phyloP scores from a whole-genome alignment of 2,888 invertebrate genomes.

The Magallana nippona region DNA sequence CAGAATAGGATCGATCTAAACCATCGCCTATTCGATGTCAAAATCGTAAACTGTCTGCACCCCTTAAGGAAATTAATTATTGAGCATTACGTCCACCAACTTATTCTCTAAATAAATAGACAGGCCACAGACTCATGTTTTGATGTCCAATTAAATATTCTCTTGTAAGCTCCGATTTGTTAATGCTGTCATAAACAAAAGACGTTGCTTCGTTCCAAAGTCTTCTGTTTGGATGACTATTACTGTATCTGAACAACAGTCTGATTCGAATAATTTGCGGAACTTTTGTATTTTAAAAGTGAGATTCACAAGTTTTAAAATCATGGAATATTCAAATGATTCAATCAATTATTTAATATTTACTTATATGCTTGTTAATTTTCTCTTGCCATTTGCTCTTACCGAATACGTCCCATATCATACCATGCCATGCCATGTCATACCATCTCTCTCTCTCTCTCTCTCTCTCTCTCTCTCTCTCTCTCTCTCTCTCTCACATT shows the following conservation, averaged over 20 bases:
- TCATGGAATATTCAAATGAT: too few species aligned
- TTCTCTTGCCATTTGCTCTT: too few species aligned
- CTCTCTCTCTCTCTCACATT: slow-evolving; percentile 32
- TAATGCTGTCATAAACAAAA: not conserved
- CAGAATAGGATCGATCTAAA: not conserved
- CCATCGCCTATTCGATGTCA: not conserved
- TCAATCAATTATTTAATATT: too few species aligned
- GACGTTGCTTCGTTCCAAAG: not conserved
- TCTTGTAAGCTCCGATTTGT: not conserved
- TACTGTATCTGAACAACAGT: too few species aligned
- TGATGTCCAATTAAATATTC: slow-evolving; percentile 23
- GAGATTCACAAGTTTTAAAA: too few species aligned
- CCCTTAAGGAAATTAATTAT: slow-evolving; percentile 13
- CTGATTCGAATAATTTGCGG: too few species aligned
- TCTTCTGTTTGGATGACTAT: not conserved
- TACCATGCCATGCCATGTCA: not conserved
- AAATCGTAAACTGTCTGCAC: not conserved
- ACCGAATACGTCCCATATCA: too few species aligned
- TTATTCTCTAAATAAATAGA: slow-evolving; percentile 3
- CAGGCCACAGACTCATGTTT: not conserved
- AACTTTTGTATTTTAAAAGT: too few species aligned
- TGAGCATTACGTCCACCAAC: slow-evolving; percentile 7
- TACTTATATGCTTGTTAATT: too few species aligned
- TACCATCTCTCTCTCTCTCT: not conserved
- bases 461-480: slow-evolving; percentile 40